Evolutionary conservation across 2,797 vertebrate genomes (phyloP).

Genomic region (Mus caroli): DNA sequence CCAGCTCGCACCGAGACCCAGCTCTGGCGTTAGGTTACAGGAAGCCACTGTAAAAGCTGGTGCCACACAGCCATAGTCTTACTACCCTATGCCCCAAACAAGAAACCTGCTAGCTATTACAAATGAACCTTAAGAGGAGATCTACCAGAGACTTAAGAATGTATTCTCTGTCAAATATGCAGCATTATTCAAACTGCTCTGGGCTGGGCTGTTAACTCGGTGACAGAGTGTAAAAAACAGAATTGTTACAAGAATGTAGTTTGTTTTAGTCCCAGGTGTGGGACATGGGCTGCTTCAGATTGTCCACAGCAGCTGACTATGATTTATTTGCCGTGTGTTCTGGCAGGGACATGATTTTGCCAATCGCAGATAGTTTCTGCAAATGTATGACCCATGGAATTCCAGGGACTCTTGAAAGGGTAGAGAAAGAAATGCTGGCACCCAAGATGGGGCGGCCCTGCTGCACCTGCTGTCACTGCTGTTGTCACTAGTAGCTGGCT

Average conservation of each 20-base stretch:
- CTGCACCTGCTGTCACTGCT: not conserved
- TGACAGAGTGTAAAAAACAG: not conserved
- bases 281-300: not conserved
- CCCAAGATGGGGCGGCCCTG: not conserved
- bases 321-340: not conserved
- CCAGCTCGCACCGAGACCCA: not conserved
- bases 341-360: not conserved
- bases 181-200: not conserved
- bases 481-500: not conserved
- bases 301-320: not conserved
- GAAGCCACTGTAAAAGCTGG: slow-evolving; percentile 36
- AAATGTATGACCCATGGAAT: not conserved
- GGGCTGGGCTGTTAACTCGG: not conserved
- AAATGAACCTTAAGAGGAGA: not conserved
- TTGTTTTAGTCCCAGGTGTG: not conserved
- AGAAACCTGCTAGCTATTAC: not conserved
- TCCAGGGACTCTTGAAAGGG: not conserved
- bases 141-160: not conserved
- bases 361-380: not conserved
- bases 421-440: not conserved
- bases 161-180: not conserved
- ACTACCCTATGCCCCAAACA: not conserved
- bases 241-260: not conserved
- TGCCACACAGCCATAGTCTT: not conserved
- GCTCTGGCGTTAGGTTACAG: not conserved